A percentile compares a stretch with the other conserved stretches of the same genome.
Conservation (phyloP, 2,113 vertebrate species). For the Alectura lathami region DNA sequence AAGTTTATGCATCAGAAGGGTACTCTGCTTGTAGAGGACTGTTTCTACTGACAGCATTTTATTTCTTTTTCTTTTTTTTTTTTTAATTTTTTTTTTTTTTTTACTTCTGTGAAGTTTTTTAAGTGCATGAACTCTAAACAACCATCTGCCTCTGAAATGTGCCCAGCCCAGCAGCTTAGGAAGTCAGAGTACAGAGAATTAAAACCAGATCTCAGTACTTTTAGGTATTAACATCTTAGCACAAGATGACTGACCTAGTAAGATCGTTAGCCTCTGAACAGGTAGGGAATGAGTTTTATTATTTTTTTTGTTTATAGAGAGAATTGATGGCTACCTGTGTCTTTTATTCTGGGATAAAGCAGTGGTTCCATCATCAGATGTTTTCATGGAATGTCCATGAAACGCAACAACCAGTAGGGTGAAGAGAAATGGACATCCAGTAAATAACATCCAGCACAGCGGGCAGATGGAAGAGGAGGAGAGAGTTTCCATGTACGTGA, state of each 20-base stretch:
- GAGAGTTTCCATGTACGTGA: neutral
- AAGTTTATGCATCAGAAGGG: neutral
- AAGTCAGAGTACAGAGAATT: slow-evolving; percentile 54
- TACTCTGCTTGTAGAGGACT: neutral
- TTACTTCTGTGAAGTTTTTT: slow-evolving; percentile 13
- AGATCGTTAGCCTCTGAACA: neutral
- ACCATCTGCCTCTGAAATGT: slow-evolving; percentile 30
- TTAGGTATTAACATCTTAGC: neutral
- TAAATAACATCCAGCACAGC: neutral
- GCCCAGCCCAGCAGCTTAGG: slow-evolving; percentile 43
- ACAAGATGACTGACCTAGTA: neutral
- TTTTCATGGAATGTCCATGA: neutral
- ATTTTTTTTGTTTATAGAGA: neutral
- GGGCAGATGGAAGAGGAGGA: neutral
- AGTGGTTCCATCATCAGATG: neutral
- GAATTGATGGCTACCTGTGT: neutral
- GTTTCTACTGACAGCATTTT: neutral
- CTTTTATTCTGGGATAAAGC: neutral
- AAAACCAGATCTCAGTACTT: slow-evolving; percentile 46
- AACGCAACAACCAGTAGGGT: neutral
- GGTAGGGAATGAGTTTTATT: neutral
- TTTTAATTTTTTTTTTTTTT: neutral
- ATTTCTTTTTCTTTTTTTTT: neutral
- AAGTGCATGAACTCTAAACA: slow-evolving; percentile 16
- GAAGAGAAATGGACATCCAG: neutral